Evolutionary conservation across 2,113 vertebrate species (phyloP).

Genomic region (Carettochelys insculpta): DNA sequence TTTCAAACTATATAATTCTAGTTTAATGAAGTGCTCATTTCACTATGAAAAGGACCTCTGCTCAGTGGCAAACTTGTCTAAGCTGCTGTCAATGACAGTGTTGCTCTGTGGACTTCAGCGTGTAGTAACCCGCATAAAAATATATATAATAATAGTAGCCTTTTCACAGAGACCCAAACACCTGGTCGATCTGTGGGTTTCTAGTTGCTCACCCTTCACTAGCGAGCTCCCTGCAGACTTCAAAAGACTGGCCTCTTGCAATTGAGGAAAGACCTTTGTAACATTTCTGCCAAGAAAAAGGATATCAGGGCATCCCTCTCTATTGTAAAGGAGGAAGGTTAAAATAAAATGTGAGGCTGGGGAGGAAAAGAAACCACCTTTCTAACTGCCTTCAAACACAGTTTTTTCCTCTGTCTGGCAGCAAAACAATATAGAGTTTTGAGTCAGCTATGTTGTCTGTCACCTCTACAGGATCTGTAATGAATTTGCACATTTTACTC

Average conservation of each 20-base stretch:
- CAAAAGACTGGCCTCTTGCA: constrained; percentile 56
- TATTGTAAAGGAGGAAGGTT: constrained; percentile 48
- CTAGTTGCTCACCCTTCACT: not conserved
- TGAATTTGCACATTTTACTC: constrained; percentile 89
- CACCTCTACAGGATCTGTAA: constrained; percentile 85
- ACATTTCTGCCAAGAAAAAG: constrained; percentile 21
- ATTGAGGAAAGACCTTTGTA: constrained; percentile 52
- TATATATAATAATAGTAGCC: not conserved
- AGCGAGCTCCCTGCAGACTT: constrained; percentile 52
- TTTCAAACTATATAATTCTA: constrained; percentile 53
- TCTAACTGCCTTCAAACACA: constrained; percentile 29
- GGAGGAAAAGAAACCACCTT: constrained; percentile 51
- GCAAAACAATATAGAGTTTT: constrained; percentile 48
- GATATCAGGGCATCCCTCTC: constrained; percentile 32
- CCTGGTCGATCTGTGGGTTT: constrained; percentile 36
- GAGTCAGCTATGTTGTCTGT: constrained; percentile 66
- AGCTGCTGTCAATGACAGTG: not conserved
- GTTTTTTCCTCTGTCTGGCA: constrained; percentile 56
- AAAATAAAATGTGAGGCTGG: constrained; percentile 29
- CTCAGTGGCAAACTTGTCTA: not conserved
- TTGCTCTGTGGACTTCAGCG: not conserved
- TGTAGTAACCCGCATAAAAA: not conserved
- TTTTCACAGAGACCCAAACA: constrained; percentile 30
- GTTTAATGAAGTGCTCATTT: constrained; percentile 41
- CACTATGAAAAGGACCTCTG: constrained; percentile 17